Base-by-base conservation (phyloP, 2,113 vertebrate species). In the Sialia sialis region DNA sequence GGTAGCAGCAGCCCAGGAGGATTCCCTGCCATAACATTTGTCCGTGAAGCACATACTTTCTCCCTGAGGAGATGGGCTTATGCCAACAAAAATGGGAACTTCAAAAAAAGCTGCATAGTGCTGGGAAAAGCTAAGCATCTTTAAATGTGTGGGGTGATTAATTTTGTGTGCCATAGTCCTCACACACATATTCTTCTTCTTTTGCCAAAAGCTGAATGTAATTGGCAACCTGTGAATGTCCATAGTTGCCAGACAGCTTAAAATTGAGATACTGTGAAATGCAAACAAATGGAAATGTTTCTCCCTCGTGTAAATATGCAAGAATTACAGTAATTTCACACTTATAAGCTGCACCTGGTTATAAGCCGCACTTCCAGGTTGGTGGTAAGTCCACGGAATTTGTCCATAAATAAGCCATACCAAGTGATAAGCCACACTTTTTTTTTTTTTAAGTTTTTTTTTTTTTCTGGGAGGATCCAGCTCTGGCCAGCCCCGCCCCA, bases 61-160 rank as follows among this genome's bases (percentile, higher is more conserved):
- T 88, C 82, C 82, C 79, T n/a, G 55, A 93, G 59, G 93, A 95
- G 91, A 95, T 22, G 36, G 59, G 64, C 43, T 90, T 86, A 85
- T 94, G 91, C 93, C 93, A 95, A 93, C 87, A 95, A 70, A 86
- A 97, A 83, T 44, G 82, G 79, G 56, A 84, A 90, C 55, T 85
- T 95, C 22, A 92, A 77, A 87, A 91, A 92, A 21, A 80, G 8
- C n/a, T 44, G 30, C 4, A 2, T 19, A 80, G 55, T 21, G 17
- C 75, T 84, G 87, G 90, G 75, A 74, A 93, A 87, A 91, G 56
- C 43, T 18, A 70, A 88, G 89, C 11, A 32, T 94, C 82, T 77
- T 94, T 82, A 70, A 68, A 88, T 49, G 30, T 77, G 78, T 32
- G 27, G n/a, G 75, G 87, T 83, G 90, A 91, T 94, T 93, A 90